Base-by-base conservation (phyloP, 2,797 vertebrate genomes). In the Pseudochromis fuscus region DNA sequence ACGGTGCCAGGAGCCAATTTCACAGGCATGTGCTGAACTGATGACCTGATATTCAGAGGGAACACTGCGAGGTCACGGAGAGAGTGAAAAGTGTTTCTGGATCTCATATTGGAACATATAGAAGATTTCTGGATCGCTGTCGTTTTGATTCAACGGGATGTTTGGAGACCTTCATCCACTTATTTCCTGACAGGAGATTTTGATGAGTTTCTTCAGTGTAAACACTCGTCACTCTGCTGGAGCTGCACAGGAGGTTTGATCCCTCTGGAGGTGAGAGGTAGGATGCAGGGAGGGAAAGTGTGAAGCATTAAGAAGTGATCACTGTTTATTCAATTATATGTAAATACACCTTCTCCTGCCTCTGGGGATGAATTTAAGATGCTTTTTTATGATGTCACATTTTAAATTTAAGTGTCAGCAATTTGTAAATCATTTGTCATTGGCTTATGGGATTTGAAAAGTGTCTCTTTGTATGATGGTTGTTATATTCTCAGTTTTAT, bases 11-110 rank as follows among this genome's bases (percentile, higher is more conserved):
- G 49, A 80, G 75, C 83, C 74, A 73, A 79, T 84, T 67, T 78
- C 79, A 73, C 72, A 81, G 83, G 68, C 59, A 48, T 71, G 60
- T 51, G 74, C 52, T 91, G 81, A 91, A 89, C 87, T 72, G 80
- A 80, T 89, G 78, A 89, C 84, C 68, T 2, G 12, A 42, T 27
- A 66, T 38, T 72, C 33, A 59, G 30, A 64, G 65, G 49, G 61
- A 68, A 75, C 12, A 49, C 40, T 6, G 30, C 0, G 58, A 73
- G 82, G 79, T 87, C 48, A 70, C 18, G 0, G 24, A 66, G 42
- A 42, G 82, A 67, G 53, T 11, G 61, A 50, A 30, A 57, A 65
- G 30, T n/a, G 23, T 42, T 69, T 19, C 50, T 21, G 46, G 37
- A 40, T 58, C 10, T 40, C 2, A 16, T 61, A 52, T 25, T 48